Base-by-base conservation (phyloP, 2,888 invertebrate genomes). In the Leptothorax acervorum region DNA sequence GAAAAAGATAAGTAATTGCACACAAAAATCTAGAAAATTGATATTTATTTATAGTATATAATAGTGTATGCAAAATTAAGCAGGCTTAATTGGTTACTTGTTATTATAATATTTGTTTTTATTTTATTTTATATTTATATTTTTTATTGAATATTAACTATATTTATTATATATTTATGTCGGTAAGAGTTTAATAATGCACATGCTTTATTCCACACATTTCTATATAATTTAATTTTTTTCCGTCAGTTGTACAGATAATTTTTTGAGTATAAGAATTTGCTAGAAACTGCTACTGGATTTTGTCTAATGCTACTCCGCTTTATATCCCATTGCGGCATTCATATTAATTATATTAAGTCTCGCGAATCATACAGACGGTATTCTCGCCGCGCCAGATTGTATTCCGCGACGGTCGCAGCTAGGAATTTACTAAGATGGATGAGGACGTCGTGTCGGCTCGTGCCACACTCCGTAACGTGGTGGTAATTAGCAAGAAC, bases 321-420 rank as follows among this genome's bases (percentile, higher is more conserved):
- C 90, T 90, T 92, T 89, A 90, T 92, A 92, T 92, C 89, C 81
- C 60, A 89, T 91, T 89, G 89, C 88, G 73, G 85, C 84, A 84
- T 90, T 81, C 88, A 83, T 90, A 87, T 92, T 68, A 92, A 92
- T 92, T 92, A 92, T 89, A 90, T 90, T 87, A 89, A 88, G 83
- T 88, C 83, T 79, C 83, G 76, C 68, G 86, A 88, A 89, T 84
- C 85, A 68, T 35, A 51, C 51, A 57, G 66, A 57, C 70, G 68
- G 31, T 68, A 70, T 81, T 8, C 71, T 62, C 39, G 62, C 48
- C 66, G 23, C 65, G 28, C 57, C 68, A 63, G 63, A 83, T 68
- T 74, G 71, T 74, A 55, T 55, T 65, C 42, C 65, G 70, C 63
- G 84, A 84, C 76, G 66, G 66, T 73, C 85, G 55, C 85, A 76